Conservation (phyloP, 2,888 invertebrate species). For the Xanthia togata region DNA sequence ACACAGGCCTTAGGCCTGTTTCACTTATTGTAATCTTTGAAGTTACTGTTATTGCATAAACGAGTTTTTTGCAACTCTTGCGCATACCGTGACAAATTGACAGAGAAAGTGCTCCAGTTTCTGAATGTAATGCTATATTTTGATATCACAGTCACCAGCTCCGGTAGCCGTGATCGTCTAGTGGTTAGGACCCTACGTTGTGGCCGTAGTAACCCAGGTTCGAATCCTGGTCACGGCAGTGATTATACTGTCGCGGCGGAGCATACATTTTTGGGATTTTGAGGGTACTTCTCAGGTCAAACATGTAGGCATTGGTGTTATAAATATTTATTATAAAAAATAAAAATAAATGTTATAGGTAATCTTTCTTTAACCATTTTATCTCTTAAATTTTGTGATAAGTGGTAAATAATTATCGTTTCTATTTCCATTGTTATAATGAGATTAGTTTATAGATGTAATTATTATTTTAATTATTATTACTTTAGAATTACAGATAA, state of each 20-base stretch:
- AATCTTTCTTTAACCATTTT: neutral
- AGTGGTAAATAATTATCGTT: neutral
- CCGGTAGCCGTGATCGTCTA: slow-evolving; percentile 71
- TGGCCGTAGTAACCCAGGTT: slow-evolving; percentile 94
- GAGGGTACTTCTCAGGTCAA: neutral
- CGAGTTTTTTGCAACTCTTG: slow-evolving; percentile 54
- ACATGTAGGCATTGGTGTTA: neutral
- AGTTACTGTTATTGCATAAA: slow-evolving; percentile 45
- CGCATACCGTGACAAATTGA: slow-evolving; percentile 61
- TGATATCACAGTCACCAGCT: slow-evolving; percentile 63
- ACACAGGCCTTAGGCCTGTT: neutral
- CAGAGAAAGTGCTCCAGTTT: slow-evolving; percentile 67
- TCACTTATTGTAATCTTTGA: neutral
- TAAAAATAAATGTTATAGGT: neutral
- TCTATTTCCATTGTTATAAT: neutral
- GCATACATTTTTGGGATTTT: slow-evolving; percentile 47
- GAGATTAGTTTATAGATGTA: neutral
- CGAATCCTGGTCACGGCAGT: slow-evolving; percentile 93
- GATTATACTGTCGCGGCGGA: slow-evolving; percentile 81
- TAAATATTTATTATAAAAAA: neutral
- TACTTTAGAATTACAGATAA: too few species aligned
- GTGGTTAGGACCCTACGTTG: slow-evolving; percentile 94
- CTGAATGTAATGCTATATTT: slow-evolving; percentile 30
- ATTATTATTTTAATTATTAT: too few species aligned
- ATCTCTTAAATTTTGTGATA: neutral